phyloP scores from a whole-genome alignment of 2,888 invertebrate genomes.

The Pogonocherus hispidulus region DNA sequence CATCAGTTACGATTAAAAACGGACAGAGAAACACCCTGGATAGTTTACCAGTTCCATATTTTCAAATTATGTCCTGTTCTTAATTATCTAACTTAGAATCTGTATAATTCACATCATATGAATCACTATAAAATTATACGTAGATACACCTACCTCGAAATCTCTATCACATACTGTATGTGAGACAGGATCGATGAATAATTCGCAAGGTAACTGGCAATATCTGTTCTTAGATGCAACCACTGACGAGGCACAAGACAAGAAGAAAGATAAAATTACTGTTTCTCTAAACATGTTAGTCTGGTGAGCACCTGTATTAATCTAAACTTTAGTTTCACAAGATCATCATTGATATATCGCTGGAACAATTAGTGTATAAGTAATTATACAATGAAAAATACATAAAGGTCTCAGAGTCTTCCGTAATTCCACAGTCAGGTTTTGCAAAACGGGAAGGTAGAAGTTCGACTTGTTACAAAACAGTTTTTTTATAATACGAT shows the following conservation, averaged over 20 bases:
- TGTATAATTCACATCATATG: too few relatives aligned
- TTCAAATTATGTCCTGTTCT: too few relatives aligned
- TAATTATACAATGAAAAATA: slow-evolving; percentile 12
- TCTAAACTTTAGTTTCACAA: slow-evolving; percentile 9
- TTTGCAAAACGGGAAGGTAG: slow-evolving; percentile 14
- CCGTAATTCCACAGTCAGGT: slow-evolving; percentile 26
- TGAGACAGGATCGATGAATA: slow-evolving; percentile 44
- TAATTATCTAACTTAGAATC: too few relatives aligned
- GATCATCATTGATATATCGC: slow-evolving; percentile 21
- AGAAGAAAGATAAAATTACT: not conserved
- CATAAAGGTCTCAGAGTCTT: slow-evolving; percentile 20
- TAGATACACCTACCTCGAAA: slow-evolving; percentile 49
- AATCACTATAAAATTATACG: too few relatives aligned
- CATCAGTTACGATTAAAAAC: too few relatives aligned
- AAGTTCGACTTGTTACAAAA: slow-evolving; percentile 13
- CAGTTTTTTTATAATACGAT: slow-evolving; percentile 3
- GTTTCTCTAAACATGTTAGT: slow-evolving; percentile 8
- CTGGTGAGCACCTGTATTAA: slow-evolving; percentile 9
- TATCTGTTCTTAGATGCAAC: slow-evolving; percentile 49
- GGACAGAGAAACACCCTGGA: too few relatives aligned
- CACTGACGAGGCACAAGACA: slow-evolving; percentile 13
- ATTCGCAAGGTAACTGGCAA: slow-evolving; percentile 55
- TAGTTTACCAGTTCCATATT: too few relatives aligned
- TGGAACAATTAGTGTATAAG: slow-evolving; percentile 18
- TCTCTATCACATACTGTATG: slow-evolving; percentile 56